Evolutionary conservation across 2,888 invertebrate species (phyloP).

Genomic region (Anthophora plumipes): DNA sequence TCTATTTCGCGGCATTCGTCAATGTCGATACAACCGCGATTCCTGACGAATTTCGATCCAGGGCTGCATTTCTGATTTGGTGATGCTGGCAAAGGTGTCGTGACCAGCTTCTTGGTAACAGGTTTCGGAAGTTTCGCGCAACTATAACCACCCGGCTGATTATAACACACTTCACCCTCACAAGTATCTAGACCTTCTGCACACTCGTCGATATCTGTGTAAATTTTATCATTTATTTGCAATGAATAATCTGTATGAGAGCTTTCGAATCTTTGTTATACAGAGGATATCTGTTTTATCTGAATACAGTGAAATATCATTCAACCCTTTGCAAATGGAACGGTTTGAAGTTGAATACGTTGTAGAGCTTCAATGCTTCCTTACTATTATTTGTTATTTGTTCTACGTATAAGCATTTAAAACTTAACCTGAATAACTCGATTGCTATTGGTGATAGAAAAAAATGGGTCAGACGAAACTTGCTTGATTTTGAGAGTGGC

Average conservation of each 20-base stretch:
- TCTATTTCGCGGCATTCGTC: slow-evolving; percentile 88
- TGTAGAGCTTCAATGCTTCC: too few relatives aligned
- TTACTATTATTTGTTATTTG: too few relatives aligned
- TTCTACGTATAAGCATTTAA: too few relatives aligned
- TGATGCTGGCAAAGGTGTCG: slow-evolving; percentile 46
- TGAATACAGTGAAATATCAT: too few relatives aligned
- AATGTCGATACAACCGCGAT: slow-evolving; percentile 86
- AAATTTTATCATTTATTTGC: neutral
- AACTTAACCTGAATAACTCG: too few relatives aligned
- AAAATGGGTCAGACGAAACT: too few relatives aligned
- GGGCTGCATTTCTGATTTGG: slow-evolving; percentile 64
- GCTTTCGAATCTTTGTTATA: too few relatives aligned
- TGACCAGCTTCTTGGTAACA: slow-evolving; percentile 67
- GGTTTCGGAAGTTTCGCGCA: slow-evolving; percentile 84
- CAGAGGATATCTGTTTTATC: too few relatives aligned
- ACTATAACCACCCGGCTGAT: slow-evolving; percentile 88
- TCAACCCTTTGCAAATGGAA: too few relatives aligned
- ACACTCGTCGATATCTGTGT: slow-evolving; percentile 92
- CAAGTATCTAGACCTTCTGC: slow-evolving; percentile 87
- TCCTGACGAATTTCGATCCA: slow-evolving; percentile 72
- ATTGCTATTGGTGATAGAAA: too few relatives aligned
- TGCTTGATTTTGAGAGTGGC: too few relatives aligned
- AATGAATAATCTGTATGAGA: neutral
- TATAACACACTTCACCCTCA: slow-evolving; percentile 88
- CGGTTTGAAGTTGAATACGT: too few relatives aligned